Evolutionary conservation across 23 tunicate genomes (phyloP), one percentile per base, ranked within the genome.

Genomic region (Clavelina lepadiformis): DNA sequence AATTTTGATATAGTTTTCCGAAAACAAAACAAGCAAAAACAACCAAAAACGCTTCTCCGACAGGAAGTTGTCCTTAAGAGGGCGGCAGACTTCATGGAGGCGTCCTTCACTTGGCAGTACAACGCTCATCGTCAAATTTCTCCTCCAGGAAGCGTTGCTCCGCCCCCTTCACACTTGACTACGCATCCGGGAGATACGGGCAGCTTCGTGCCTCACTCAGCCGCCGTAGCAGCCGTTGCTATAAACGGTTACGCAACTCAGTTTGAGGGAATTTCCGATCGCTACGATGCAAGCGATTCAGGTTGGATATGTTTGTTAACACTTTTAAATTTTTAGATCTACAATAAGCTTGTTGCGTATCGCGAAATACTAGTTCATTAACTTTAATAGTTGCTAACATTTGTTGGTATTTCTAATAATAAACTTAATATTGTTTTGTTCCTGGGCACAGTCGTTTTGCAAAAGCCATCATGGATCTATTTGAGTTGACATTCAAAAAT

Each of bases 41-140:
- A 7, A 11, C 8, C 19, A 19, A 27, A 11, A 60, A 60, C 49
- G 6, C 11, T n/a, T 6, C 18, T 64, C 28, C n/a, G n/a, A n/a
- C 69, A 93, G 98, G 98, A 93, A 68, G 64, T 81, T 5, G 62
- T 93, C 24, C 58, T 93, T 58, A 74, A 69, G 33, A 77, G 98
- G 37, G 93, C 89, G 0, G 87, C 93, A 47, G 98, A 93, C 46
- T 37, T 93, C 1, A 63, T 89, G 72, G 97, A 89, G 35, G 76
- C 89, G 15, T 44, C 81, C 5, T 23, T 62, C 41, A 30, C 55
- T 35, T 66, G 78, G 7, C 78, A 82, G 28, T 79, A 79, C 64
- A 62, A 53, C 50, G n/a, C n/a, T n/a, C n/a, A n/a, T n/a, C 52
- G 71, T 1, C 91, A 82, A 46, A 49, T 77, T 75, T 19, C 36